These are phyloP conservation scores for Rhinichthys osculus DNA, from an alignment of 2,797 vertebrate species.

Conservation along the genomic window DNA sequence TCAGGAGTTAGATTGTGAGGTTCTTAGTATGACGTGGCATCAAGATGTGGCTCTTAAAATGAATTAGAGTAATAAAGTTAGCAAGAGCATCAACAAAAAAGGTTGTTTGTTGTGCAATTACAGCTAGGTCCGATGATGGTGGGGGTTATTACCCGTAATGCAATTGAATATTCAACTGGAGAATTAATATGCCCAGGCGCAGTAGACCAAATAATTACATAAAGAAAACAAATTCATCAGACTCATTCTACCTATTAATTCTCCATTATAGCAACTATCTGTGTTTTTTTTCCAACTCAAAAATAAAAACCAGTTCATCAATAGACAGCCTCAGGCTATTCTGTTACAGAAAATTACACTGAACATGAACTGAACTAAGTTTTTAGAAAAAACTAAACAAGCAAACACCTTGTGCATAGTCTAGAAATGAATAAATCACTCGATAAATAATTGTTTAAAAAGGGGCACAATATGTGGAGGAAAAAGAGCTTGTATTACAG, in stretches of 20 bases:
- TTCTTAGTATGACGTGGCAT: not conserved
- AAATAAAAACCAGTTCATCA: slow-evolving; percentile 31
- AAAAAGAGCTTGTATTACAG: not conserved
- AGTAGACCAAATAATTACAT: slow-evolving; percentile 14
- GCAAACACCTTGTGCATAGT: not conserved
- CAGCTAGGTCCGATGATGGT: not conserved
- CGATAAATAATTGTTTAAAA: slow-evolving; percentile 23
- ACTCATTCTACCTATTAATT: slow-evolving; percentile 10
- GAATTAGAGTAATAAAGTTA: slow-evolving; percentile 6
- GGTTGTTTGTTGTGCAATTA: slow-evolving; percentile 24
- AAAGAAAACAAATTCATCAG: slow-evolving; percentile 26
- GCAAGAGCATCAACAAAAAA: not conserved
- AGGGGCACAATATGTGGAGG: not conserved
- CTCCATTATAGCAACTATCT: not conserved
- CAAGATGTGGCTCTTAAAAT: slow-evolving; percentile 7
- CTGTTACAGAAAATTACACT: slow-evolving; percentile 9
- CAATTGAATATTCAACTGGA: slow-evolving; percentile 9
- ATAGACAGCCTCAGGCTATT: slow-evolving; percentile 4
- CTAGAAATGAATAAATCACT: slow-evolving; percentile 21
- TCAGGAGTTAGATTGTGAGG: not conserved
- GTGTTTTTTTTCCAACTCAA: not conserved
- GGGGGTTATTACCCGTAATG: slow-evolving; percentile 23
- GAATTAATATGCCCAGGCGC: slow-evolving; percentile 30
- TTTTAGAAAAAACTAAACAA: not conserved
- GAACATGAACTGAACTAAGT: not conserved